phyloP scores from a whole-genome alignment of 2,797 vertebrate genomes.

The Malurus leucopterus region DNA sequence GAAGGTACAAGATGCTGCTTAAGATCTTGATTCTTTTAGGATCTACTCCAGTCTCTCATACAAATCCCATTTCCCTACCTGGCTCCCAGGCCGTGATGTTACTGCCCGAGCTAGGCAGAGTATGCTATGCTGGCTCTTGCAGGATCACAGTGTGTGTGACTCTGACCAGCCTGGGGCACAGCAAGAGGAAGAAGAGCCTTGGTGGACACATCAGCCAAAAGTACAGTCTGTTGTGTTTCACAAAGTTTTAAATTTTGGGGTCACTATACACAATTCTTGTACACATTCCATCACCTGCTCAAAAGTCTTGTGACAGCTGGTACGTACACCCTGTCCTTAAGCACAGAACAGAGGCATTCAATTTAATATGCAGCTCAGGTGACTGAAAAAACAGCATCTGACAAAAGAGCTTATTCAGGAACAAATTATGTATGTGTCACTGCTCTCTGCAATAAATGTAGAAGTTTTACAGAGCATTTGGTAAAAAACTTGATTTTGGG shows the following conservation, averaged over 20 bases:
- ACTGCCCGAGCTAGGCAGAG: not conserved
- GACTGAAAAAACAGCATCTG: not conserved
- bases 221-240: not conserved
- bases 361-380: not conserved
- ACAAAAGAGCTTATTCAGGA: constrained; percentile 4
- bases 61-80: not conserved
- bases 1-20: not conserved
- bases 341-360: not conserved
- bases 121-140: not conserved
- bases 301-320: not conserved
- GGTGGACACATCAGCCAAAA: not conserved
- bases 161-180: not conserved
- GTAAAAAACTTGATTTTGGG: not conserved
- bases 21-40: not conserved
- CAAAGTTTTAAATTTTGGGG: not conserved
- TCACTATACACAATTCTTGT: not conserved
- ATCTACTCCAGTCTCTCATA: not conserved
- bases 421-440: constrained; percentile 7
- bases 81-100: not conserved
- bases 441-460: not conserved
- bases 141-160: accelerated
- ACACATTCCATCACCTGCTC: not conserved
- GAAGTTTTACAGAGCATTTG: not conserved
- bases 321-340: not conserved
- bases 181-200: not conserved